A percentile compares a stretch with the other conserved stretches of the same genome.
Conservation (phyloP, 1,140 invertebrate species). For the Bombus polaris region DNA sequence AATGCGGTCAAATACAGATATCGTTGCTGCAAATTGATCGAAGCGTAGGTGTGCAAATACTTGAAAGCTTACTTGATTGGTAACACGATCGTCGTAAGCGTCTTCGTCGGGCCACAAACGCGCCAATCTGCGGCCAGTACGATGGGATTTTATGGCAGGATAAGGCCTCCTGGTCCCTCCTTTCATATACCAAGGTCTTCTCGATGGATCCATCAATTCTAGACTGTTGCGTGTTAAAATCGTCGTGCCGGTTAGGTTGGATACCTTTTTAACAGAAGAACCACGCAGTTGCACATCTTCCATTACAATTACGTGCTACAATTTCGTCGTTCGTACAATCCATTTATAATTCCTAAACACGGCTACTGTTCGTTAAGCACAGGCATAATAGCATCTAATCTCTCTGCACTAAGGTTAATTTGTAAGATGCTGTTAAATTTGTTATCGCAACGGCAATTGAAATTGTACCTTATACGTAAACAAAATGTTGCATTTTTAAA, state of each 20-base stretch:
- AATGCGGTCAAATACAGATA: too few relatives aligned
- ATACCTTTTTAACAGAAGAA: constrained; percentile 59
- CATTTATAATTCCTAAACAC: background rate
- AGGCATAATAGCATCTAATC: too few relatives aligned
- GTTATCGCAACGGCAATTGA: too few relatives aligned
- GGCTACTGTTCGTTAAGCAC: too few relatives aligned
- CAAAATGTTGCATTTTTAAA: too few relatives aligned
- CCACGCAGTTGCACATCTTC: background rate
- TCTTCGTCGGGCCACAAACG: constrained; percentile 86
- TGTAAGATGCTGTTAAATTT: too few relatives aligned
- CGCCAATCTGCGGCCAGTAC: constrained; percentile 80
- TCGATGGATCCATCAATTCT: constrained; percentile 72
- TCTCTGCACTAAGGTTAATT: too few relatives aligned
- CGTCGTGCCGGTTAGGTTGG: constrained; percentile 70
- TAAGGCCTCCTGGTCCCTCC: constrained; percentile 83
- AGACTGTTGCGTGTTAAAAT: constrained; percentile 65
- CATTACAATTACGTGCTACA: background rate
- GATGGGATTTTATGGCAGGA: constrained; percentile 77
- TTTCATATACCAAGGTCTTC: constrained; percentile 85
- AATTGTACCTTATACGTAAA: too few relatives aligned
- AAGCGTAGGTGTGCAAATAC: background rate
- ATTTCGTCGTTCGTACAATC: background rate
- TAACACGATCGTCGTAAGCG: constrained; percentile 86
- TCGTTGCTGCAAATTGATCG: background rate
- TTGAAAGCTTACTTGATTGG: constrained; percentile 83